phyloP scores from a whole-genome alignment of 2,888 invertebrate genomes.

The Didymodactylos carnosus region DNA sequence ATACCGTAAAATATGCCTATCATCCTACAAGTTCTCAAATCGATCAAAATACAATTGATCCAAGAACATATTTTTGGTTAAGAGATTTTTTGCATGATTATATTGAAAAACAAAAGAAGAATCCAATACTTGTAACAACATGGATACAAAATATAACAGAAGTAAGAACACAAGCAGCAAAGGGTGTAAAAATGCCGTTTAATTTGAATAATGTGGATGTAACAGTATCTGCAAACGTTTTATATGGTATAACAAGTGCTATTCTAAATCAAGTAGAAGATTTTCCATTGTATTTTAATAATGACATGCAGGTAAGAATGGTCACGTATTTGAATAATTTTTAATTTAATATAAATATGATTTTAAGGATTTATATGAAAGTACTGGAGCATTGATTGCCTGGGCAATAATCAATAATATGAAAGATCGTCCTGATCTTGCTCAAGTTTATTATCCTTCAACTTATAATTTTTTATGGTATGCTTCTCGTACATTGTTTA shows the following conservation, averaged over 20 bases:
- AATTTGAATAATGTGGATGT: slow-evolving; percentile 14
- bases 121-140: slow-evolving; percentile 21
- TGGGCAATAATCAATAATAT: slow-evolving; percentile 10
- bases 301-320: not conserved
- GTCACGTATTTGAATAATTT: not conserved
- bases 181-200: slow-evolving; percentile 10
- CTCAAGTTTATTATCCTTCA: slow-evolving; percentile 14
- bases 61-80: slow-evolving; percentile 23
- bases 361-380: slow-evolving; percentile 4
- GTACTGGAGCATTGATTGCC: slow-evolving; percentile 2
- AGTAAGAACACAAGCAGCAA: not conserved
- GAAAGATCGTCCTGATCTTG: slow-evolving; percentile 10
- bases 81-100: slow-evolving; percentile 22
- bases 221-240: slow-evolving; percentile 9
- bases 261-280: not conserved
- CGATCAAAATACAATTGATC: slow-evolving; percentile 22
- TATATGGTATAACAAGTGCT: slow-evolving; percentile 14
- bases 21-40: slow-evolving; percentile 20
- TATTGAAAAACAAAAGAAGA: slow-evolving; percentile 12
- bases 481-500: slow-evolving; percentile 5
- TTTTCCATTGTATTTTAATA: not conserved
- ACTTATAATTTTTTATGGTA: slow-evolving; percentile 13
- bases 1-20: slow-evolving; percentile 24
- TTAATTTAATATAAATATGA: not conserved
- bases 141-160: slow-evolving; percentile 20